Evolutionary conservation across 2,888 invertebrate species (phyloP).

Genomic region (Saturnia pavonia): DNA sequence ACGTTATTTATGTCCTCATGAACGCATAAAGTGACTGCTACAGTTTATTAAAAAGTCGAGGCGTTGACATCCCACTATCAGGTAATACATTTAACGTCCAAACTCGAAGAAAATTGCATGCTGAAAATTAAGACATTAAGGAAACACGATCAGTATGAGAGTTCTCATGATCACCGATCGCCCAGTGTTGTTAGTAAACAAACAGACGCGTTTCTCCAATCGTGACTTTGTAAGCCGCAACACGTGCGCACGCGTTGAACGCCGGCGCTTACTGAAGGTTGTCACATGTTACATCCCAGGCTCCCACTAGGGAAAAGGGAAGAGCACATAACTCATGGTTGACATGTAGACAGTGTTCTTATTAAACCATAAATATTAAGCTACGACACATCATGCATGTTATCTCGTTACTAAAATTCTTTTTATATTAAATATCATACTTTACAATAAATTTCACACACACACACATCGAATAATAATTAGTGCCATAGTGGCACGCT

Average conservation of each 20-base stretch:
- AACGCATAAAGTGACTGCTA: slow-evolving; percentile 61
- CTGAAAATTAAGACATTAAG: not conserved
- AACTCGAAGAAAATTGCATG: slow-evolving; percentile 15
- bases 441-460: not conserved
- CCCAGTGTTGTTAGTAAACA: slow-evolving; percentile 70
- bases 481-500: no score
- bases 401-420: not conserved
- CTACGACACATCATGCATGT: not conserved
- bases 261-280: slow-evolving; percentile 75
- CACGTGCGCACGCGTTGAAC: slow-evolving; percentile 75
- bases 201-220: slow-evolving; percentile 40
- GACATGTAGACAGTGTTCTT: slow-evolving; percentile 7
- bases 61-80: slow-evolving; percentile 73
- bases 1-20: slow-evolving; percentile 67
- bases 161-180: slow-evolving; percentile 51
- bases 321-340: slow-evolving; percentile 28
- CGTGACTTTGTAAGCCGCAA: slow-evolving; percentile 39
- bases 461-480: not conserved
- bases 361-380: slow-evolving; percentile 4
- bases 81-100: slow-evolving; percentile 59
- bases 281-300: slow-evolving; percentile 54
- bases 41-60: slow-evolving; percentile 64
- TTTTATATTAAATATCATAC: not conserved
- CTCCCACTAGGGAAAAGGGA: slow-evolving; percentile 62
- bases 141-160: slow-evolving; percentile 39